These are phyloP conservation scores for Leucophora obtusa DNA, from an alignment of 2,888 invertebrate genomes.

Conservation along the genomic window DNA sequence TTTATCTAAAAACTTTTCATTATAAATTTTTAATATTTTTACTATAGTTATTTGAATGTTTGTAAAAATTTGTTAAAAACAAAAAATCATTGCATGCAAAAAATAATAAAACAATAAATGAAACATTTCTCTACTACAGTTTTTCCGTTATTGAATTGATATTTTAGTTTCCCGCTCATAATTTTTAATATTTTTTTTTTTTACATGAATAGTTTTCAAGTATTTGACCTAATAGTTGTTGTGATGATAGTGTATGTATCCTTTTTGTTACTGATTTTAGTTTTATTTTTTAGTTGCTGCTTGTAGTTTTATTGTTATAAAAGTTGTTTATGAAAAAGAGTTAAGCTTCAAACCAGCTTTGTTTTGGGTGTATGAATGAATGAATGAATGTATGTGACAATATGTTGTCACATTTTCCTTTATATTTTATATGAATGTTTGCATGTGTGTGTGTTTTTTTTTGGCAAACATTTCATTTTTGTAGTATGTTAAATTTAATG, in stretches of 20 bases:
- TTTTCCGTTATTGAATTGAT: neutral
- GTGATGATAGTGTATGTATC: conserved; percentile 7
- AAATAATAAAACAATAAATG: neutral
- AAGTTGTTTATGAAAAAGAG: conserved; percentile 1
- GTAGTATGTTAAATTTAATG: neutral
- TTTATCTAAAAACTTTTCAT: neutral
- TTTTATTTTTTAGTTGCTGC: too few species aligned
- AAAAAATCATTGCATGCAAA: neutral
- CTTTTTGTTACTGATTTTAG: neutral
- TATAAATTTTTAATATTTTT: neutral
- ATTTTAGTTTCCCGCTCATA: neutral
- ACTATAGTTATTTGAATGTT: neutral
- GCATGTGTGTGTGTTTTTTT: neutral
- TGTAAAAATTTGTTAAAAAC: neutral
- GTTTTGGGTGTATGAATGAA: neutral
- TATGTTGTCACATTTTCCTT: conserved; percentile 19
- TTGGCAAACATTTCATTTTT: neutral
- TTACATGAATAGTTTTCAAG: conserved; percentile 35
- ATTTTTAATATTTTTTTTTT: neutral
- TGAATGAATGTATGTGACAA: conserved; percentile 18
- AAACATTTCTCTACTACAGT: neutral
- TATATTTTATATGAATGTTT: neutral
- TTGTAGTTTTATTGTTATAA: neutral
- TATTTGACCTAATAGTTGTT: conserved; percentile 41
- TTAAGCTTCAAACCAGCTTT: neutral